Base-by-base conservation (phyloP, 2,113 vertebrate species). In the Gadus chalcogrammus region DNA sequence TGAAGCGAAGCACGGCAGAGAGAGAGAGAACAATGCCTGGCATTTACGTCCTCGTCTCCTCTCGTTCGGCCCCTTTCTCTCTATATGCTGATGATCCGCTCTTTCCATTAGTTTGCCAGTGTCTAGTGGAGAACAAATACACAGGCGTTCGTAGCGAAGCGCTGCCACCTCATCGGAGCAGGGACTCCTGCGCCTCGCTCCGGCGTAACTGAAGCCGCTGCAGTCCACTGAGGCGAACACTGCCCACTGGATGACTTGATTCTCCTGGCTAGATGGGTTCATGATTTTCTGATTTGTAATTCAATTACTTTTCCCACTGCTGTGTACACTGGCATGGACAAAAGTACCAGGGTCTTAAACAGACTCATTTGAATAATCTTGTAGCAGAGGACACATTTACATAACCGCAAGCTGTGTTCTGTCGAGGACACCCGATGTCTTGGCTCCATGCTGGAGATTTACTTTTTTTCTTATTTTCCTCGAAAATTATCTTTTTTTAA, bases 361-460 rank as follows among this genome's bases (percentile, higher is more conserved):
- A 38, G 28, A 24, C 61, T 82, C 15, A 84, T 84, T 81, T 84
- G 72, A 82, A 86, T 86, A 84, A 82, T 82, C 71, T 69, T 71
- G 69, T 71, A 58, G 22, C 2, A 12, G 42, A 68, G 65, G 53
- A 72, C 17, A 65, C 42, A 78, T 80, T 81, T 83, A 77, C 81
- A 82, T 71, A 82, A 78, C 18, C 62, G 69, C 70, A 73, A 71
- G 27, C 35, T 80, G 79, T 75, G 77, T 76, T 81, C 20, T 22
- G 63, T 59, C 69, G 13, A 70, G 71, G 55, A 17, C 67, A 6
- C 28, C 20, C n/a, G 55, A 75, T 79, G 67, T 53, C 64, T 64
- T 68, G 52, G 70, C 55, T 58, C 42, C 56, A 80, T 74, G 55
- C 71, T 59, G 65, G 55, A 17, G 68, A 74, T 83, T 69, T 69